A percentile compares a stretch with the other conserved stretches of the same genome.
Evolutionary conservation across 1,140 invertebrate genomes (phyloP).

Genomic region (Paracyclopina nana): DNA sequence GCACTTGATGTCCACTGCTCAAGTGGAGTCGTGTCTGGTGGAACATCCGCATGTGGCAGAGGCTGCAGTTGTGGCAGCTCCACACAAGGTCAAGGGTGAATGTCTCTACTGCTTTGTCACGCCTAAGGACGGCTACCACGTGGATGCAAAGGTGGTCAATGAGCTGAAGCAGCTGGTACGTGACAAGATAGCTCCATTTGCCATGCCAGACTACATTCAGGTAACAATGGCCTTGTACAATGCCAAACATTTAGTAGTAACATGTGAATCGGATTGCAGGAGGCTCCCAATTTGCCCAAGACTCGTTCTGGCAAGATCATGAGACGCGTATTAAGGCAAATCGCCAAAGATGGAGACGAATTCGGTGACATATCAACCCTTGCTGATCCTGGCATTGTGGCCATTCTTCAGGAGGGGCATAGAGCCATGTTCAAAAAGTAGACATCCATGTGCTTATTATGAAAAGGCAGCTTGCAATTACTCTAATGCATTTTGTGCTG

Average conservation of each 20-base stretch:
- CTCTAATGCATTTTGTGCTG: no score
- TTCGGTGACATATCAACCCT: constrained; percentile 77
- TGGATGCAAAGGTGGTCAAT: constrained; percentile 43
- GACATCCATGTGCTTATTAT: no score
- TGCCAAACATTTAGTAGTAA: background rate
- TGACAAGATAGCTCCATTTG: constrained; percentile 84
- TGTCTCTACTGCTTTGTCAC: constrained; percentile 91
- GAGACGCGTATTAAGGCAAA: constrained; percentile 76
- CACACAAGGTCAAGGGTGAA: constrained; percentile 77
- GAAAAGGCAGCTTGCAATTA: no score
- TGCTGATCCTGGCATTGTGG: constrained; percentile 34
- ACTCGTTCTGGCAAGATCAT: constrained; percentile 97
- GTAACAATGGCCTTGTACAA: constrained; percentile 24
- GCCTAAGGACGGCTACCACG: constrained; percentile 48
- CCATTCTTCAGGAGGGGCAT: constrained; percentile 21
- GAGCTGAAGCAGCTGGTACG: constrained; percentile 51
- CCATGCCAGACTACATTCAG: constrained; percentile 81
- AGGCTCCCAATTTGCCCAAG: constrained; percentile 74
- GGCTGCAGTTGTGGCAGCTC: constrained; percentile 80
- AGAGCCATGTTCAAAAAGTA: background rate
- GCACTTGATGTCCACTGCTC: constrained; percentile 87
- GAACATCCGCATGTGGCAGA: constrained; percentile 66
- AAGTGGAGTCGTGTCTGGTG: constrained; percentile 71
- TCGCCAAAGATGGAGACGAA: constrained; percentile 63
- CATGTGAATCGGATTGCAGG: background rate